These are phyloP conservation scores for Gibbula magus DNA, from an alignment of 2,888 invertebrate genomes.

Conservation along the genomic window DNA sequence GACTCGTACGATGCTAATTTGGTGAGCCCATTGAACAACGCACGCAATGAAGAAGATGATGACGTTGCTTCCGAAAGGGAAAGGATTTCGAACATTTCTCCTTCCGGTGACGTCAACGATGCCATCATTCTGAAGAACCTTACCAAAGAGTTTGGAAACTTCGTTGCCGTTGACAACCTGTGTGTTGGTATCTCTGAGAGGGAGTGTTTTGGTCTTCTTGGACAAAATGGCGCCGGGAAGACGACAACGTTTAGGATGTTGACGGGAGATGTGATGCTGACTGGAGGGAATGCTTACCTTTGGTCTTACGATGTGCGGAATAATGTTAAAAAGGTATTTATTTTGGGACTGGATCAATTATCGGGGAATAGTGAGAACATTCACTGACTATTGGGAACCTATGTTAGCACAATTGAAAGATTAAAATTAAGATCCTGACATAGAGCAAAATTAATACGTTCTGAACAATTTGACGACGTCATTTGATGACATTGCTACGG, in stretches of 20 bases:
- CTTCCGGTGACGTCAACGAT: conserved; percentile 51
- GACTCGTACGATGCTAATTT: background rate
- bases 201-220: conserved; percentile 87
- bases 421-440: background rate
- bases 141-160: conserved; percentile 83
- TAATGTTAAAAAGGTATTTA: conserved; percentile 55
- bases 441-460: background rate
- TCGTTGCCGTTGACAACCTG: conserved; percentile 68
- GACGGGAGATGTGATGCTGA: conserved; percentile 77
- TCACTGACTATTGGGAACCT: background rate
- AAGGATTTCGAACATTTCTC: conserved; percentile 58
- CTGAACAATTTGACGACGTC: background rate
- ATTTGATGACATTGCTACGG: too few relatives aligned
- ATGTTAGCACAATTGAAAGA: background rate
- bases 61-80: conserved; percentile 73
- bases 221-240: conserved; percentile 94
- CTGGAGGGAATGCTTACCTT: conserved; percentile 78
- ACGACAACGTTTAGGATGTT: conserved; percentile 88
- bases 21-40: background rate
- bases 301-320: conserved; percentile 68
- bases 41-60: conserved; percentile 57
- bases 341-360: too few relatives aligned
- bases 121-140: conserved; percentile 75
- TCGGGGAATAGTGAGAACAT: too few relatives aligned
- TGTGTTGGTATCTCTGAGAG: conserved; percentile 67